Evolutionary conservation across 2,888 invertebrate species (phyloP).

Genomic region (Lissonota sp.): DNA sequence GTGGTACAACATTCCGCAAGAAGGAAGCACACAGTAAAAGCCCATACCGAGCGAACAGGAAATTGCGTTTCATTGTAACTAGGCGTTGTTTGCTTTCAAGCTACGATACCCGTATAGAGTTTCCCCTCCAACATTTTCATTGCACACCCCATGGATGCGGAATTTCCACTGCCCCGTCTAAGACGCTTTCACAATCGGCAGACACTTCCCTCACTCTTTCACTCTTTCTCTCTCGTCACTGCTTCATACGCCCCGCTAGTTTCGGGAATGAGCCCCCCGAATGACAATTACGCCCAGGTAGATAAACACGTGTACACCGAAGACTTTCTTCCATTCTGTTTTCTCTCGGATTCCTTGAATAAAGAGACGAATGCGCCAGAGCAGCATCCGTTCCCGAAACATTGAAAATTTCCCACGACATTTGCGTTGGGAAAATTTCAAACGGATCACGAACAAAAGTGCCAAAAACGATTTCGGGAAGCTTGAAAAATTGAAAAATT

Average conservation of each 20-base stretch:
- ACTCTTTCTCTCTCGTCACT: background rate
- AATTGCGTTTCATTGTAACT: conserved; percentile 83
- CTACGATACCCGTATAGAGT: conserved; percentile 75
- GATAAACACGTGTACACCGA: conserved; percentile 66
- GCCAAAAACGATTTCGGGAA: no score
- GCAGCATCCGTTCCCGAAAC: conserved; percentile 61
- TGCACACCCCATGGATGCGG: background rate
- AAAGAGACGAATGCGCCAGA: conserved; percentile 8
- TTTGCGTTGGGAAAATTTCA: no score
- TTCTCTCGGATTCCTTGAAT: conserved; percentile 14
- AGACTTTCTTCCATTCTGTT: conserved; percentile 20
- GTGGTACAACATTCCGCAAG: conserved; percentile 26
- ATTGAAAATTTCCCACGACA: conserved; percentile 67
- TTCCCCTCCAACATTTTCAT: conserved; percentile 58
- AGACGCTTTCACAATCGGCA: conserved; percentile 45
- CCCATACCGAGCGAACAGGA: conserved; percentile 74
- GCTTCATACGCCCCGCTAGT: conserved; percentile 41
- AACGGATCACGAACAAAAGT: no score
- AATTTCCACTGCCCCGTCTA: conserved; percentile 54
- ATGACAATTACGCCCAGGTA: conserved; percentile 79
- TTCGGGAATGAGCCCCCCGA: conserved; percentile 76
- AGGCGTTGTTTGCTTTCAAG: conserved; percentile 81
- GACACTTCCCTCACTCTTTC: conserved; percentile 4
- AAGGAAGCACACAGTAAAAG: conserved; percentile 19
- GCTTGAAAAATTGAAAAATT: no score